Evolutionary conservation across 2,113 vertebrate genomes (phyloP).

Genomic region (Raphicerus campestris): DNA sequence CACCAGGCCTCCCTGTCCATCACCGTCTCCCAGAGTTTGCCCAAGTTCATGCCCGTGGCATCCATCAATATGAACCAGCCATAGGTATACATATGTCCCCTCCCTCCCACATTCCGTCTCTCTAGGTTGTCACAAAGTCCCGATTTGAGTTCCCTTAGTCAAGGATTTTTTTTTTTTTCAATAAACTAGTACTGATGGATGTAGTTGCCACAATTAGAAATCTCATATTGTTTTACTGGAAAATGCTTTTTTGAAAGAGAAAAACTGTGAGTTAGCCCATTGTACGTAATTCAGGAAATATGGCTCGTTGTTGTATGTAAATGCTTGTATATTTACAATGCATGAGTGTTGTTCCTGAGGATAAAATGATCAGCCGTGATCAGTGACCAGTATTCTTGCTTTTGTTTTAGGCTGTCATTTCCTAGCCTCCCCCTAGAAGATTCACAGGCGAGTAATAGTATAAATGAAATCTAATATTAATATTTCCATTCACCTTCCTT

Average conservation of each 20-base stretch:
- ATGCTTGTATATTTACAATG: fast-evolving
- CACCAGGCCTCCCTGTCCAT: background rate
- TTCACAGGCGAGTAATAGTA: background rate
- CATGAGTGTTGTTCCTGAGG: background rate
- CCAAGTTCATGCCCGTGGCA: background rate
- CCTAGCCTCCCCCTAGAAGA: background rate
- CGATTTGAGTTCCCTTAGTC: background rate
- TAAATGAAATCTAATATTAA: background rate
- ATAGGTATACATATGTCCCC: background rate
- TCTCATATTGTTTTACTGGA: background rate
- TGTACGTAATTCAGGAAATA: background rate
- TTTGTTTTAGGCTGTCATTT: background rate
- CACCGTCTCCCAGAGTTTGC: background rate
- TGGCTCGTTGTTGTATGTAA: fast-evolving
- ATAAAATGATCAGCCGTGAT: fast-evolving
- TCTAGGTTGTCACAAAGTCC: background rate
- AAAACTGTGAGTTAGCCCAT: fast-evolving
- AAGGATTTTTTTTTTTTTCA: background rate
- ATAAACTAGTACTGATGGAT: background rate
- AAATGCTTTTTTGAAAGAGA: background rate
- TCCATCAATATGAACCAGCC: background rate
- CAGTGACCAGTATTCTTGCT: background rate
- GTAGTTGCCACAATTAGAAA: background rate
- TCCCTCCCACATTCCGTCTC: background rate
- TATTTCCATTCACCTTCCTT: background rate